A percentile compares a stretch with the other conserved stretches of the same genome.
Evolutionary conservation across 2,797 vertebrate genomes (phyloP).

Genomic region (Anolis apletophallus): DNA sequence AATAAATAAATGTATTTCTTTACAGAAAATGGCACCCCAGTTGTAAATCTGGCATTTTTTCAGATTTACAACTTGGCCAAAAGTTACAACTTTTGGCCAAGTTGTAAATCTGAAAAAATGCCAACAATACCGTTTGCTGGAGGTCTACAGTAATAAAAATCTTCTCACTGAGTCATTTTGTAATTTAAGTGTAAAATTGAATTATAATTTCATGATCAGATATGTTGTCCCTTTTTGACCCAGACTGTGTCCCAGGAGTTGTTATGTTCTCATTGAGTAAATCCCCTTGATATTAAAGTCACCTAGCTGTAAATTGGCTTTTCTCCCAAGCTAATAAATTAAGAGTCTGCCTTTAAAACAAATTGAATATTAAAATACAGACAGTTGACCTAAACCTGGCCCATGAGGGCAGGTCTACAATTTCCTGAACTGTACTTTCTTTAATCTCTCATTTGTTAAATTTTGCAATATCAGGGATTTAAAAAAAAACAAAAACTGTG

Average conservation of each 20-base stretch:
- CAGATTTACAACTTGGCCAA: no score
- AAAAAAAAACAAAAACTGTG: slow-evolving; percentile 71
- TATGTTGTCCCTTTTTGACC: slow-evolving; percentile 50
- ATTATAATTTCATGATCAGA: slow-evolving; percentile 36
- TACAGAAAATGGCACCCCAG: slow-evolving; percentile 23
- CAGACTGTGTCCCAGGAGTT: slow-evolving; percentile 54
- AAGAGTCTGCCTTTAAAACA: slow-evolving; percentile 74
- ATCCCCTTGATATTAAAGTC: slow-evolving; percentile 70
- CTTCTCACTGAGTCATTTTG: slow-evolving; percentile 20
- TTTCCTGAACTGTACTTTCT: slow-evolving; percentile 75
- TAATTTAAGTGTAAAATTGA: slow-evolving; percentile 60
- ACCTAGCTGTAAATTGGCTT: slow-evolving; percentile 74
- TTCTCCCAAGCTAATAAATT: slow-evolving; percentile 71
- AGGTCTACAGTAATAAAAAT: not conserved
- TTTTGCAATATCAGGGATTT: slow-evolving; percentile 77
- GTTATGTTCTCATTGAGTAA: slow-evolving; percentile 74
- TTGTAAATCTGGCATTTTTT: no score
- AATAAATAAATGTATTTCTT: slow-evolving; percentile 1
- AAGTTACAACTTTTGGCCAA: no score
- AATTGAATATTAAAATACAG: slow-evolving; percentile 80
- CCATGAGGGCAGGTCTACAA: slow-evolving; percentile 73
- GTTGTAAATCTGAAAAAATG: no score
- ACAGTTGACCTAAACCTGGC: slow-evolving; percentile 78
- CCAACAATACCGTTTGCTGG: not conserved
- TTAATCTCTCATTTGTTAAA: slow-evolving; percentile 80